Base-by-base conservation (phyloP, 2,888 invertebrate species). In the Drosophila lutescens region DNA sequence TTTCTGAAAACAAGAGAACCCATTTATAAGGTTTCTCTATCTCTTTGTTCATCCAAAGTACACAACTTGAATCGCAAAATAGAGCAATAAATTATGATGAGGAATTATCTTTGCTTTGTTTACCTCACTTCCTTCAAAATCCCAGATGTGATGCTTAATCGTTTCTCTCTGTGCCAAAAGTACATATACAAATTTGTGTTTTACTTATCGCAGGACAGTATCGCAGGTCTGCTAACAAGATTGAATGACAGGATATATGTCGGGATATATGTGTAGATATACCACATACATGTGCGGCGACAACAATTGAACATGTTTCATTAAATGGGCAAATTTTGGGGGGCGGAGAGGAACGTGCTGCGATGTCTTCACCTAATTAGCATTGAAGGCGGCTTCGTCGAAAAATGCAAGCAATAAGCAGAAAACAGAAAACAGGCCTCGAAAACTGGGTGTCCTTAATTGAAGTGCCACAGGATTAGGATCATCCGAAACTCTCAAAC, bases 391-490 rank as follows among this genome's bases (percentile, higher is more conserved):
- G 34, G 34, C 6, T 71, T 50, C 63, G 73, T 2, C 73, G 20
- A 78, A 68, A 78, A 80, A 78, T 80, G 68, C 73, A 75, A 69
- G 80, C 75, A 75, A 74, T 74, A 77, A 74, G 74, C 84, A 73
- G 15, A 72, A 84, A 58, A 32, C 50, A 63, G 66, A 72, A 84
- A 58, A 32, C 50, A 63, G 66, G 75, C 44, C 57, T 30, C 53
- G 32, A 34, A 40, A 61, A 57, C 47, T 51, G 61, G 26, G 61
- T 68, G 70, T 55, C 73, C 86, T 70, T 83, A 83, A 83, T 83
- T 83, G 88, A 86, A 83, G 83, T 86, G 86, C 82, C 83, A 74
- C 81, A 68, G 65, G 58, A 70, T 60, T 38, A 38, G 63, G 41
- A 56, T 30, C 41, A 32, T 6, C 43, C 10, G 13, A 43, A 43